Base-by-base conservation (phyloP, 1,140 invertebrate genomes). In the Habropoda laboriosa region DNA sequence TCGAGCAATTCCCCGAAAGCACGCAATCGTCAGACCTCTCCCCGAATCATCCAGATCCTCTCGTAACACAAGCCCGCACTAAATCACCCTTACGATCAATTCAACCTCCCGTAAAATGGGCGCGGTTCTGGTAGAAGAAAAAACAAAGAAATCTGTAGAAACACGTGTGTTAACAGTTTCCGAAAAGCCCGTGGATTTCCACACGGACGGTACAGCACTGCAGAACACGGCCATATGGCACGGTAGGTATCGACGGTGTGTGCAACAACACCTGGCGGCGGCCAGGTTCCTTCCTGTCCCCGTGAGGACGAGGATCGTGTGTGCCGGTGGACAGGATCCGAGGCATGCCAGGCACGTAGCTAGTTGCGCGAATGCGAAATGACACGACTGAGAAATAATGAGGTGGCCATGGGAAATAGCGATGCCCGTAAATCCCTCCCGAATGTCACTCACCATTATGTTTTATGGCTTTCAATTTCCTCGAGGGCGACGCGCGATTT, bases 381-480 rank as follows among this genome's bases (percentile, higher is more conserved):
- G 81, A 80, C 83, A 71, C 71, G 51, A 73, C 71, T 53, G 63
- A 60, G 78, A 83, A 80, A 67, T 86, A 86, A 86, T 83, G 78
- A 86, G 66, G 75, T 79, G 75, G 66, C 45, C 78, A 68, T 45
- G 79, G 78, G 83, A 81, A 81, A 78, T 60, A 45, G 57, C 51
- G 76, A 68, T 73, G 68, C 51, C 78, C 76, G 73, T 88, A 85
- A 88, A 88, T 87, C 77, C 83, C 66, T 74, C 42, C 27, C 57
- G 66, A 47, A 75, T 72, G 64, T 74, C 63, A 63, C 71, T 73
- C 58, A 71, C 78, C 74, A 83, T 85, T 86, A 87, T 79, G 70
- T 64, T 85, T 87, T 83, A 82, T 74, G 79, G 79, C 57, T 75
- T 85, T 88, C 79, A 77, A 86, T 88, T 87, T 87, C 83, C 81